These are phyloP conservation scores for Mesoclemmys tuberculata DNA, from an alignment of 2,113 vertebrate genomes.

Conservation along the genomic window DNA sequence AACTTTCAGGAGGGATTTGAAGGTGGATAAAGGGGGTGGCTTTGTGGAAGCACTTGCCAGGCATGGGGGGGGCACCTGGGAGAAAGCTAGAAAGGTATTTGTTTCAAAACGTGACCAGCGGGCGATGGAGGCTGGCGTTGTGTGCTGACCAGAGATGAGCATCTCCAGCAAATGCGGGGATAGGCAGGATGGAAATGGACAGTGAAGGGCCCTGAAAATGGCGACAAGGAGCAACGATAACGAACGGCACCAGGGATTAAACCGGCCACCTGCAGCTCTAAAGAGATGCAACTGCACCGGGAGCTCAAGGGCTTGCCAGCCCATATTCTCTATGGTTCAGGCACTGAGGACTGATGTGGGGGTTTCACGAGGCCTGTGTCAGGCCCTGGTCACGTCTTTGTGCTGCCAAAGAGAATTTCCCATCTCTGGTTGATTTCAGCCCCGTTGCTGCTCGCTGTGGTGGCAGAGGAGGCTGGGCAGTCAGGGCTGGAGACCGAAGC, in stretches of 20 bases:
- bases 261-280: no score
- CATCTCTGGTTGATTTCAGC: background rate
- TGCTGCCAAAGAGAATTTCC: background rate
- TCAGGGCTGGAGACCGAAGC: no score
- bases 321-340: background rate
- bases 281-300: background rate
- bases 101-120: background rate
- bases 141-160: background rate
- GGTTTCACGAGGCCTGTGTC: background rate
- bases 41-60: background rate
- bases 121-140: no score
- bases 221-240: no score
- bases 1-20: background rate
- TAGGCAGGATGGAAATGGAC: no score
- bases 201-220: background rate
- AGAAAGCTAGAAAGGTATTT: background rate
- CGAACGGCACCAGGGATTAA: background rate
- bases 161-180: no score
- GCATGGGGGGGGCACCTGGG: background rate
- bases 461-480: background rate
- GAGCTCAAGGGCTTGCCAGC: background rate
- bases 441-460: background rate
- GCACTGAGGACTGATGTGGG: fast-evolving
- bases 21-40: background rate
- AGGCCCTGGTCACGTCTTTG: fast-evolving